These are phyloP conservation scores for Crenuchus spilurus DNA, from an alignment of 2,797 vertebrate genomes.

Conservation along the genomic window DNA sequence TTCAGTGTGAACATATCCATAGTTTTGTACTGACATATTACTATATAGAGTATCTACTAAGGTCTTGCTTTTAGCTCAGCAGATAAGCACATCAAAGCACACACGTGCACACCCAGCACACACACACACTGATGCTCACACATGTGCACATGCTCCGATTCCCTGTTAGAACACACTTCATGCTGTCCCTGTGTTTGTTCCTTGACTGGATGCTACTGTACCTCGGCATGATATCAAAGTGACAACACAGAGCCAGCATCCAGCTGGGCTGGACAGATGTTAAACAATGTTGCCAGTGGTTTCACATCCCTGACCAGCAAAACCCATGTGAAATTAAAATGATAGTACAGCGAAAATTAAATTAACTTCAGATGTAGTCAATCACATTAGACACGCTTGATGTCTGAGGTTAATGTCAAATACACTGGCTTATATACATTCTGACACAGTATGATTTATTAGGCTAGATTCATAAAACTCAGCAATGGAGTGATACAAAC, in stretches of 20 bases:
- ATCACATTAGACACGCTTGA: not conserved
- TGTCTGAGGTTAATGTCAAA: not conserved
- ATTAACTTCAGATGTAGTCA: not conserved
- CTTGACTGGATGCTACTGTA: not conserved
- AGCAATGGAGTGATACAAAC: too few relatives aligned
- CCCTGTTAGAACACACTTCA: not conserved
- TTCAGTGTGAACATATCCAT: not conserved
- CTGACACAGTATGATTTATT: not conserved
- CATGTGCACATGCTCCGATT: not conserved
- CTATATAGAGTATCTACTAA: not conserved
- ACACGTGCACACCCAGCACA: not conserved
- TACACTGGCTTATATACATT: not conserved
- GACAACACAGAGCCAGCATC: not conserved
- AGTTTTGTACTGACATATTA: not conserved
- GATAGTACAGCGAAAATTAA: not conserved
- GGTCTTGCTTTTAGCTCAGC: not conserved
- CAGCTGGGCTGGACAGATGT: not conserved
- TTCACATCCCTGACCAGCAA: not conserved
- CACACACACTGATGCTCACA: not conserved
- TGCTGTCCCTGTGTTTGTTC: not conserved
- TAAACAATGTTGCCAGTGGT: not conserved
- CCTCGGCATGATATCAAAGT: slow-evolving; percentile 3
- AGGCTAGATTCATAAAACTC: too few relatives aligned
- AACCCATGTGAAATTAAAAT: not conserved
- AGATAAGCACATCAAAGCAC: too few relatives aligned